Conservation (phyloP, 1,140 invertebrate species). For the Anadara kagoshimensis region DNA sequence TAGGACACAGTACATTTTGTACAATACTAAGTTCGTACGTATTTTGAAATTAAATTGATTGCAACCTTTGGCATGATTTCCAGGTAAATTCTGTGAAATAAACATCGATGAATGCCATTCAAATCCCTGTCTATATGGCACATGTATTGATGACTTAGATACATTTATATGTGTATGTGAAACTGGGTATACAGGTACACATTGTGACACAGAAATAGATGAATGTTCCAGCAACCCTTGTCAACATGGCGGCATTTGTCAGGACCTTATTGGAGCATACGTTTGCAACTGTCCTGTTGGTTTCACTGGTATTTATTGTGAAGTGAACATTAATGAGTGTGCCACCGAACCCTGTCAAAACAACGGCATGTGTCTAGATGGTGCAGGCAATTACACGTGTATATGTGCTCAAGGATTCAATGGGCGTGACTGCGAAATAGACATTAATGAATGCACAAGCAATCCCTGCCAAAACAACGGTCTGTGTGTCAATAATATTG, state of each 20-base stretch:
- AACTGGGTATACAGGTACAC: slow-evolving; percentile 76
- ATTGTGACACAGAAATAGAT: slow-evolving; percentile 61
- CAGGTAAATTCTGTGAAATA: neutral
- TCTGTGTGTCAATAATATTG: slow-evolving; percentile 7
- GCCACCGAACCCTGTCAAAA: slow-evolving; percentile 5
- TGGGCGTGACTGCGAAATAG: slow-evolving; percentile 6
- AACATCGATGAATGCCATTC: neutral
- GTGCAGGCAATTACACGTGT: slow-evolving; percentile 1
- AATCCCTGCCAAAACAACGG: slow-evolving; percentile 4
- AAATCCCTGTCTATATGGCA: neutral
- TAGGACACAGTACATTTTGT: too few species aligned
- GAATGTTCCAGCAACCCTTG: slow-evolving; percentile 10
- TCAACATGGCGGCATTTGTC: neutral
- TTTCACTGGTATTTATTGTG: slow-evolving; percentile 8
- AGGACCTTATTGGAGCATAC: neutral
- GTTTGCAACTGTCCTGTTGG: slow-evolving; percentile 1
- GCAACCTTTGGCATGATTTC: too few species aligned
- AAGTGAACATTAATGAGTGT: slow-evolving; percentile 6
- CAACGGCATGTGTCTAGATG: slow-evolving; percentile 3
- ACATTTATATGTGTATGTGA: slow-evolving; percentile 72
- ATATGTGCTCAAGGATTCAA: slow-evolving; percentile 5
- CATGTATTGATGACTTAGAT: slow-evolving; percentile 82
- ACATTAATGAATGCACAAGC: slow-evolving; percentile 15
- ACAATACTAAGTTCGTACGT: too few species aligned
- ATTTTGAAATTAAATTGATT: too few species aligned